Evolutionary conservation across 2,888 invertebrate species (phyloP), one percentile per base, ranked within the genome.

Genomic region (Thecocarcelia acutangulata): DNA sequence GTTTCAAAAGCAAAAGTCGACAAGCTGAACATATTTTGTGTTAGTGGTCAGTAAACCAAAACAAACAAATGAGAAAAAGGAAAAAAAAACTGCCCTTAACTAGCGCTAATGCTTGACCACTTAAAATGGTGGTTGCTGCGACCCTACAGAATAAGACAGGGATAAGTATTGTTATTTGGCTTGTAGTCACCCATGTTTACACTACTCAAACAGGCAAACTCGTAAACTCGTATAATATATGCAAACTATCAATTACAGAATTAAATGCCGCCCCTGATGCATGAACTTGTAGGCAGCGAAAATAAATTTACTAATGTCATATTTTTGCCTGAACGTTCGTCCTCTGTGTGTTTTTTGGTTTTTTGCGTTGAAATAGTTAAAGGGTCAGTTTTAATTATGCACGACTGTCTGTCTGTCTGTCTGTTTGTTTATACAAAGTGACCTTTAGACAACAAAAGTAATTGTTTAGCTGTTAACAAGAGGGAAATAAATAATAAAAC

Each of bases 151-250:
- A 54, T 63, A 15, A 28, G 28, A 9, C 42, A 37, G 6, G 15
- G 48, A 13, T 48, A 5, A 21, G 17, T 37, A 48, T 48, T 28
- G 4, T 74, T 66, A 11, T 44, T 63, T 66, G 11, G 1, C 33
- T 63, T 72, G 72, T 79, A 52, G 24, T 54, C 78, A 73, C 78
- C 66, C 44, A 59, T 79, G 72, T 78, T 78, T 64, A 54, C 64
- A 72, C n/a, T 46, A 3, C 19, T 54, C 8, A 19, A 33, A 44
- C 72, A 52, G 50, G 12, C 8, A n/a, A 33, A 44, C 72, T 42
- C n/a, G n/a, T n/a, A n/a, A n/a, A n/a, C n/a, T n/a, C n/a, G n/a
- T 50, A 61, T 44, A 37, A 44, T 44, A 58, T 59, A 69, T 54
- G 1, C 37, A 61, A 61, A 69, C 69, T 69, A 76, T 69, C 61